phyloP scores from a whole-genome alignment of 2,113 vertebrate genomes.

The Pandion haliaetus region DNA sequence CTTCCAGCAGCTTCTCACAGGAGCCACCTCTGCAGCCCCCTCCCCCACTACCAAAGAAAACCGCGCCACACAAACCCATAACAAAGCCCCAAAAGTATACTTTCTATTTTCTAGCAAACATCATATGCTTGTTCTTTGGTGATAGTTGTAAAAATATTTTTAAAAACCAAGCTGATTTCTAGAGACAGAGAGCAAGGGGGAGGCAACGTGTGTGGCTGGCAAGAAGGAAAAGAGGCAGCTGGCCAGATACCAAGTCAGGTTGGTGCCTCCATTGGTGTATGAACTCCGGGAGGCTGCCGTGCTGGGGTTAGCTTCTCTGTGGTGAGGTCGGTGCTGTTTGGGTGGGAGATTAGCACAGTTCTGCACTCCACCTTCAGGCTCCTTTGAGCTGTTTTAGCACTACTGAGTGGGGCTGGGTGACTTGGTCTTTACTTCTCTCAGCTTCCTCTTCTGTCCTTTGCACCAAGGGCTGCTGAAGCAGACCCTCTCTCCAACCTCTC shows the following conservation, averaged over 20 bases:
- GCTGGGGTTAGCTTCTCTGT: background rate
- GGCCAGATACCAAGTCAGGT: background rate
- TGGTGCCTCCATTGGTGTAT: background rate
- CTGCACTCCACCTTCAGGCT: background rate
- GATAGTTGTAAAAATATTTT: background rate
- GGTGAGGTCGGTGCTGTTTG: background rate
- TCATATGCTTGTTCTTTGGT: background rate
- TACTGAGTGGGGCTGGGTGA: background rate
- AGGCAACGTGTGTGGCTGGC: background rate
- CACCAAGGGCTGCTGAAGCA: background rate
- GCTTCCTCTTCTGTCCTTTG: background rate
- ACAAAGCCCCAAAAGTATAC: background rate
- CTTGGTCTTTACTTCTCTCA: background rate
- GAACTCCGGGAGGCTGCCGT: background rate
- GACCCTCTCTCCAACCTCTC: background rate
- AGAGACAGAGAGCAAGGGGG: background rate
- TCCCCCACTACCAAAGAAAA: no score
- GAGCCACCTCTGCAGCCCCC: no score
- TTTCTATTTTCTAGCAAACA: background rate
- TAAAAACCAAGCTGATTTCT: background rate
- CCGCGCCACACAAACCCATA: no score
- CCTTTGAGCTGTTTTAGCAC: background rate
- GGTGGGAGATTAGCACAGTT: background rate
- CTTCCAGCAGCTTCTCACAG: no score
- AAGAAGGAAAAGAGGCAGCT: background rate